These are phyloP conservation scores for Drosophila aff. DNA, from an alignment of 1,140 invertebrate species.

Conservation along the genomic window DNA sequence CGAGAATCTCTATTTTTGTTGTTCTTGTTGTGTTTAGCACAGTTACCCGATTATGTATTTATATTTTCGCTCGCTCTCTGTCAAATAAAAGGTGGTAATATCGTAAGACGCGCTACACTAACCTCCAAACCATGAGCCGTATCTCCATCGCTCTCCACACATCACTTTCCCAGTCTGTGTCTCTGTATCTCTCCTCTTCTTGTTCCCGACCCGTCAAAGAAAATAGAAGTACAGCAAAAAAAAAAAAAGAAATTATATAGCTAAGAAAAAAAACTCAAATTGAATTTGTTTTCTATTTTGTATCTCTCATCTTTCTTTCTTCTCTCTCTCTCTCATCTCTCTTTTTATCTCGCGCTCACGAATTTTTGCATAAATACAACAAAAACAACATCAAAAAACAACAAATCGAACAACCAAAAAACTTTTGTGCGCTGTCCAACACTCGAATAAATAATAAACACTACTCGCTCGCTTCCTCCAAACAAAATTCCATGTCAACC, in stretches of 20 bases:
- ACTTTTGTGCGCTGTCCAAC: conserved; percentile 76
- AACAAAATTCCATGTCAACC: conserved; percentile 33
- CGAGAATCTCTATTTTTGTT: conserved; percentile 84
- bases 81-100: conserved; percentile 74
- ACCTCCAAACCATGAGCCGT: conserved; percentile 65
- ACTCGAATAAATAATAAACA: conserved; percentile 55
- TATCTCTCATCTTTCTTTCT: conserved; percentile 65
- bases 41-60: conserved; percentile 46
- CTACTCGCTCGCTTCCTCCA: conserved; percentile 52
- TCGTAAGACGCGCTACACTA: conserved; percentile 81
- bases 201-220: conserved; percentile 25
- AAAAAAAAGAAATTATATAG: conserved; percentile 14
- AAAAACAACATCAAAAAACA: conserved; percentile 64
- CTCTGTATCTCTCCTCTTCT: conserved; percentile 20
- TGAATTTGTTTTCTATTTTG: conserved; percentile 51
- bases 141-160: conserved; percentile 39
- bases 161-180: conserved; percentile 35
- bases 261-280: conserved; percentile 10
- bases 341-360: conserved; percentile 54
- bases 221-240: conserved; percentile 29
- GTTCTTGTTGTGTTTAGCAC: conserved; percentile 80
- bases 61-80: conserved; percentile 29
- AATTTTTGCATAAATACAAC: conserved; percentile 71
- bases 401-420: conserved; percentile 49
- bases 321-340: conserved; percentile 61